Base-by-base conservation (phyloP, 2,797 vertebrate genomes). In the Nannoperca australis region DNA sequence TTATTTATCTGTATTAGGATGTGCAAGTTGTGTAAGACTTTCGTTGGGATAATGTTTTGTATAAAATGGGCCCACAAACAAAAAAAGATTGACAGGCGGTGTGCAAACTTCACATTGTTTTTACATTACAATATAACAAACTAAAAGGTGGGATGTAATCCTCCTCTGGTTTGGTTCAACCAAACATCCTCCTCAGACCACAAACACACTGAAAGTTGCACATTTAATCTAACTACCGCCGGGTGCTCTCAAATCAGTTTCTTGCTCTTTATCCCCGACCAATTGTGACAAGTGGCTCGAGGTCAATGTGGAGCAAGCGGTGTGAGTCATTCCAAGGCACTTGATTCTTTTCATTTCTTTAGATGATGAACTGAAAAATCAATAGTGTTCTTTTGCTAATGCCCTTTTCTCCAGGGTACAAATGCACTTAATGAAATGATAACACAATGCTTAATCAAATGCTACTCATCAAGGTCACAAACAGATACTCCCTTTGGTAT, bases 321-420 rank as follows among this genome's bases (percentile, higher is more conserved):
- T 56, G 59, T 64, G 80, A 89, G 84, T 91, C 92, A 83, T 90
- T 93, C 91, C 91, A 94, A 95, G 94, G 94, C 94, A 95, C 94
- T 93, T 94, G 88, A 92, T 93, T 91, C 91, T 90, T 89, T 89
- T 92, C 87, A 78, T 86, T 90, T 78, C 91, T 56, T 80, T 73
- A 63, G 67, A 82, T 83, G 73, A 90, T 84, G 65, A 81, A 90
- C 79, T 81, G 66, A 79, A 83, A 85, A 87, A 80, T 81, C 45
- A 83, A 89, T 76, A 49, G 60, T 73, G 66, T 80, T 83, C 34
- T 86, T 88, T 81, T 77, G 54, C 73, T 78, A 84, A 82, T 85
- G 83, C 86, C 85, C 88, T 87, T 77, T 84, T 78, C n/a, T 85
- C 76, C 65, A 73, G 82, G 91, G 85, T 89, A 85, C 85, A 83